Evolutionary conservation across 2,888 invertebrate genomes (phyloP), one percentile per base, ranked within the genome.

Genomic region (Galerucella calmariensis): DNA sequence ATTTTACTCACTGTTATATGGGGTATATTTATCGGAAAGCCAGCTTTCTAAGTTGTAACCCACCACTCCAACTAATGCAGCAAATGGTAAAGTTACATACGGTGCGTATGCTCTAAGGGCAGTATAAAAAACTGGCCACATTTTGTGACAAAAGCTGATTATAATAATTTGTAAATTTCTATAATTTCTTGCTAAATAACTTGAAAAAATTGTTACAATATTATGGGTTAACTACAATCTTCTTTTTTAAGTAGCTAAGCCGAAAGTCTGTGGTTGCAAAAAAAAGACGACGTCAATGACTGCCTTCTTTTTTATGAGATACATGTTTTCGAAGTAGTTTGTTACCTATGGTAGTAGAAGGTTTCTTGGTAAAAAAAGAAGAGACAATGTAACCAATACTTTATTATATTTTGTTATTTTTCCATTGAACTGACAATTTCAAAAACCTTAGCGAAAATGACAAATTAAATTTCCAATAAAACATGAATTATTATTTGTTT

Each of bases 11-110:
- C 93, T 90, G 78, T 88, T 92, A 81, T 91, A 93, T 0, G 94
- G 94, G 12, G 94, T 95, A 83, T 94, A 93, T 89, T 90, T 92
- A 84, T 92, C 92, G 0, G 94, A 94, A 8, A 95, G 67, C 75
- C 90, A 85, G 70, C 89, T 91, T 88, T 97, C 97, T 77, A 97
- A 80, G 82, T 96, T 94, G 86, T 97, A 97, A 41, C 98, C 98
- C 81, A 97, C 88, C 71, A 94, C 90, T 5, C 97, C 97, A 41
- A 97, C 90, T 0, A 95, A 88, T 0, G 91, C 94, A 0, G 96
- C 97, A 77, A 96, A 89, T 0, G 97, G 97, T 59, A 97, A 87
- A 0, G 95, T 95, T 51, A 97, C 88, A 79, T 92, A 93, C 0
- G 95, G 94, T 0, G 94, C 94, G 85, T 96, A 96, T 2, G 90